Conservation (phyloP, 2,113 vertebrate genomes). For the Phyllostomus hastatus region DNA sequence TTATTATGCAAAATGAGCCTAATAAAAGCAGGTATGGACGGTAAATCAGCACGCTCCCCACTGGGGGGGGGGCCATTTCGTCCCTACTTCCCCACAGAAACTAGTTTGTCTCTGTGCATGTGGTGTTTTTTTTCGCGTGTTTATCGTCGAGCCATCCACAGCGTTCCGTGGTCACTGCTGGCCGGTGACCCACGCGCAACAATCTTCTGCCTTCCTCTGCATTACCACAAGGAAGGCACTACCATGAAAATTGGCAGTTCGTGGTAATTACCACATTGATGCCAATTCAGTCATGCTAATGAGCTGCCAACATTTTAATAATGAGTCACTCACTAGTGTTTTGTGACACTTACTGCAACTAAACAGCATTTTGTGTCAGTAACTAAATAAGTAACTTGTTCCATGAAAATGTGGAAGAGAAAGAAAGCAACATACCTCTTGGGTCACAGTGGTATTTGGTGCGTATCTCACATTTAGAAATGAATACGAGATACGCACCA, state of each 20-base stretch:
- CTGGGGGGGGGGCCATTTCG: no score
- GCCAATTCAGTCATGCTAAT: neutral
- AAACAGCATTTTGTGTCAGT: constrained; percentile 12
- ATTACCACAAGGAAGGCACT: neutral
- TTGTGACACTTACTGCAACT: neutral
- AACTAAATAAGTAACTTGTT: constrained; percentile 24
- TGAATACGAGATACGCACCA: no score
- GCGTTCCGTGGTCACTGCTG: no score
- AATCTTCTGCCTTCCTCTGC: neutral
- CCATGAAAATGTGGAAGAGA: neutral
- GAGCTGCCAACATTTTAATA: neutral
- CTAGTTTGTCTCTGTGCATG: no score
- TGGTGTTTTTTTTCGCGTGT: no score
- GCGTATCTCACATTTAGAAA: neutral
- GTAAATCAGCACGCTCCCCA: no score
- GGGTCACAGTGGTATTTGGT: neutral
- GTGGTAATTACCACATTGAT: neutral
- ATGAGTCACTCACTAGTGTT: neutral
- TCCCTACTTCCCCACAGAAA: no score
- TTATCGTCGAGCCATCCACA: no score
- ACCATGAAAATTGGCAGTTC: neutral
- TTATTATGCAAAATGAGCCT: no score
- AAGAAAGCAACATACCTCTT: neutral
- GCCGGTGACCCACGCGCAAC: no score
- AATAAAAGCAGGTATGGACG: no score